Evolutionary conservation across 2,888 invertebrate genomes (phyloP).

Genomic region (Xanthia icteritia): DNA sequence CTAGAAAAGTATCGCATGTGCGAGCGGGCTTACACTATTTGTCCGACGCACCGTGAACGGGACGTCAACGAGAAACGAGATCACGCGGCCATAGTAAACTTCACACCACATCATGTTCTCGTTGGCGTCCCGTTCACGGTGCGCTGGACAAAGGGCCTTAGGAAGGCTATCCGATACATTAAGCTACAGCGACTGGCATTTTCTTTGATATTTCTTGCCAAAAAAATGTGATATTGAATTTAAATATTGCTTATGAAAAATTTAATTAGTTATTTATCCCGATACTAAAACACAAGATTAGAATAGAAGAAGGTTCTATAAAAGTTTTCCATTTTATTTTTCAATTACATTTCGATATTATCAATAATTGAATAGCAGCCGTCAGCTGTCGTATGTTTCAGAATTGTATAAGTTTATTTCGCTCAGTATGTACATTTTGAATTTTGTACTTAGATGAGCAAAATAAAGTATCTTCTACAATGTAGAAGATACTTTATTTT

Average conservation of each 20-base stretch:
- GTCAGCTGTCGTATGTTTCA: slow-evolving; percentile 6
- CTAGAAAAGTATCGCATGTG: too few species aligned
- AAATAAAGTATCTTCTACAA: too few species aligned
- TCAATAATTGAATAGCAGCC: slow-evolving; percentile 30
- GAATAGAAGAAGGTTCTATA: background rate
- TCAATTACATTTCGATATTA: background rate
- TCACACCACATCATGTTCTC: too few species aligned
- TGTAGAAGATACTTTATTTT: background rate
- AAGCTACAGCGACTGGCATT: background rate
- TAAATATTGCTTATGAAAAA: slow-evolving; percentile 3
- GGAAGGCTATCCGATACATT: background rate
- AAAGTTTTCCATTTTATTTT: background rate
- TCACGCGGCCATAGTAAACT: too few species aligned
- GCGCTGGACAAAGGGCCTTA: too few species aligned
- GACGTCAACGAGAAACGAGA: too few species aligned
- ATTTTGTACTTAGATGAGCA: too few species aligned
- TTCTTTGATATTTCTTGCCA: background rate
- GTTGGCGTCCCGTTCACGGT: too few species aligned
- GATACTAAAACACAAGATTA: background rate
- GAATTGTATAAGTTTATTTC: slow-evolving; percentile 12
- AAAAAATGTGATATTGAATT: background rate
- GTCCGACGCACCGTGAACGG: too few species aligned
- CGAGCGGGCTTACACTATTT: background rate
- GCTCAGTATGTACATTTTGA: background rate
- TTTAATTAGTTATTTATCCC: background rate